phyloP scores from a whole-genome alignment of 2,797 vertebrate species.

The Xenops minutus region DNA sequence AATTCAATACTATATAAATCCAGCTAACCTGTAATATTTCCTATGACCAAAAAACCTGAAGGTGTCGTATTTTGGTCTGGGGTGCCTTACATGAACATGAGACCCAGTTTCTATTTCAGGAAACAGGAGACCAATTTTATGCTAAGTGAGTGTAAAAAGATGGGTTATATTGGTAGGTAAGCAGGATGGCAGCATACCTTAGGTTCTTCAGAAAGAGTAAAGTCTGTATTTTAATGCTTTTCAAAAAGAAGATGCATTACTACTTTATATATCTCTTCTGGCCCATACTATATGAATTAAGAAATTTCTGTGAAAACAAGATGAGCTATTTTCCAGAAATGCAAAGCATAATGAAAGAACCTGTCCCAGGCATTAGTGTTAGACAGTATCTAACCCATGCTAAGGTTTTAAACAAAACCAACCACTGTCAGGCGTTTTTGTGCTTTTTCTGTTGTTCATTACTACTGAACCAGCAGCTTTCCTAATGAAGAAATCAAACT shows the following conservation, averaged over 20 bases:
- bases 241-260: neutral
- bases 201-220: neutral
- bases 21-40: neutral
- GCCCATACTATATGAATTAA: neutral
- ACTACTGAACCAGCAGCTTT: constrained; percentile 20
- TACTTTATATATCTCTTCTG: neutral
- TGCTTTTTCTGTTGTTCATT: constrained; percentile 8
- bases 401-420: constrained; percentile 27
- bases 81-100: neutral
- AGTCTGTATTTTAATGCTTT: neutral
- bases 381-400: neutral
- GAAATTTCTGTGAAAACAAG: constrained; percentile 35
- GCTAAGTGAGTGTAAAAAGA: rapidly evolving
- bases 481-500: constrained; percentile 59
- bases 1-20: neutral
- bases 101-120: neutral
- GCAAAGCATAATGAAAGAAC: constrained; percentile 24
- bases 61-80: neutral
- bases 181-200: neutral
- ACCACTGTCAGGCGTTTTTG: neutral
- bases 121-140: neutral
- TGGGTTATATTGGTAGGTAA: neutral
- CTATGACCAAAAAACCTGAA: neutral
- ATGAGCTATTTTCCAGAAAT: constrained; percentile 46
- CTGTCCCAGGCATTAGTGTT: neutral